phyloP scores from a whole-genome alignment of 92 coral and sea anemone genomes.

The Scolanthus callimorphus region DNA sequence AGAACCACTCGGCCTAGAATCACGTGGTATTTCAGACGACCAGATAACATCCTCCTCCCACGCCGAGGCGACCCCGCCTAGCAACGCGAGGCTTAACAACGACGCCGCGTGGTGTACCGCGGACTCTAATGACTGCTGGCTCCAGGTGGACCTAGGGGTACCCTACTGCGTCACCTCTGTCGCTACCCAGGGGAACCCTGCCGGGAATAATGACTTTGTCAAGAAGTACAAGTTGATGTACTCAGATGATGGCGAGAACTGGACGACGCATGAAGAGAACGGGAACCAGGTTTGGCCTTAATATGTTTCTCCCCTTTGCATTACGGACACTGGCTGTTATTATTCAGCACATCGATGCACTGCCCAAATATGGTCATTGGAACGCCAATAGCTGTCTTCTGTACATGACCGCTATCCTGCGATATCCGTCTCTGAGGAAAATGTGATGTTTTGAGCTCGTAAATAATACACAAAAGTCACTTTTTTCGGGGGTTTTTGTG shows the following conservation, averaged over 20 bases:
- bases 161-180: conserved; percentile 70
- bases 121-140: conserved; percentile 40
- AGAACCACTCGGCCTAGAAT: conserved; percentile 67
- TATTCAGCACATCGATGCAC: no score
- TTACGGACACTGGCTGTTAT: no score
- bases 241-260: conserved; percentile 59
- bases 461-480: no score
- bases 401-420: no score
- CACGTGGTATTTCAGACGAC: conserved; percentile 46
- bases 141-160: conserved; percentile 67
- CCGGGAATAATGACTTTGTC: conserved; percentile 71
- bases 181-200: conserved; percentile 86
- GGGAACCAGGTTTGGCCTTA: conserved; percentile 70
- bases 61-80: conserved; percentile 66
- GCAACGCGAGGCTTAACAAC: conserved; percentile 57
- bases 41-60: conserved; percentile 66
- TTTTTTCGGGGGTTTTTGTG: no score
- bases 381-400: no score
- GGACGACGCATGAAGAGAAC: conserved; percentile 63
- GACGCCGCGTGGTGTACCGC: conserved; percentile 67
- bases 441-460: no score
- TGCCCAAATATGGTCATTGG: no score
- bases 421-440: no score
- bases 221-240: conserved; percentile 59
- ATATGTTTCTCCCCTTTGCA: no score